Percentiles rank a stretch among this genome's conserved stretches.
Evolutionary conservation across 2,797 vertebrate species (phyloP).

Genomic region (Acanthopagrus latus): DNA sequence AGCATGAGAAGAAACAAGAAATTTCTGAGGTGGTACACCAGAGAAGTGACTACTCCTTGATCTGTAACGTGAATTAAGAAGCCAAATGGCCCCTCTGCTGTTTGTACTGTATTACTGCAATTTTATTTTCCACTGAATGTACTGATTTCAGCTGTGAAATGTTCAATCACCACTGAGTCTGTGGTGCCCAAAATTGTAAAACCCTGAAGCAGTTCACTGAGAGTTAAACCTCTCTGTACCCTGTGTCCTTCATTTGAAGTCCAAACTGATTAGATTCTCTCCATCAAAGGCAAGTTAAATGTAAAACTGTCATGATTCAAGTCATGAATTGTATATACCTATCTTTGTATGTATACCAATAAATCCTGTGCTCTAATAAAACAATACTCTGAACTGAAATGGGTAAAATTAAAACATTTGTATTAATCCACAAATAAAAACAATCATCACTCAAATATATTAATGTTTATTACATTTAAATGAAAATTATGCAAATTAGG

Average conservation of each 20-base stretch:
- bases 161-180: constrained; percentile 42
- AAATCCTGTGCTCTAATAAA: constrained; percentile 84
- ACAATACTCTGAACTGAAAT: constrained; percentile 82
- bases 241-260: constrained; percentile 63
- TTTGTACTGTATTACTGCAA: constrained; percentile 73
- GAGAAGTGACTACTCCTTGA: constrained; percentile 54
- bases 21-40: constrained; percentile 8
- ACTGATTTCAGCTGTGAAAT: constrained; percentile 71
- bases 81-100: constrained; percentile 66
- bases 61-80: constrained; percentile 58
- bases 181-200: constrained; percentile 69
- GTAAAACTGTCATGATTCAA: constrained; percentile 74
- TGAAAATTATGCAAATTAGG: constrained; percentile 83
- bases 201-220: constrained; percentile 44
- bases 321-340: constrained; percentile 83
- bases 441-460: constrained; percentile 76
- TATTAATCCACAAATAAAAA: constrained; percentile 80
- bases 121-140: constrained; percentile 76
- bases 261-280: constrained; percentile 65
- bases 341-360: constrained; percentile 86
- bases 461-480: constrained; percentile 79
- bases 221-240: constrained; percentile 51
- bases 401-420: constrained; percentile 81
- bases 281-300: constrained; percentile 71
- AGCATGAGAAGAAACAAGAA: constrained; percentile 64